phyloP scores from a whole-genome alignment of 2,797 vertebrate genomes.

The Echeneis naucrates region DNA sequence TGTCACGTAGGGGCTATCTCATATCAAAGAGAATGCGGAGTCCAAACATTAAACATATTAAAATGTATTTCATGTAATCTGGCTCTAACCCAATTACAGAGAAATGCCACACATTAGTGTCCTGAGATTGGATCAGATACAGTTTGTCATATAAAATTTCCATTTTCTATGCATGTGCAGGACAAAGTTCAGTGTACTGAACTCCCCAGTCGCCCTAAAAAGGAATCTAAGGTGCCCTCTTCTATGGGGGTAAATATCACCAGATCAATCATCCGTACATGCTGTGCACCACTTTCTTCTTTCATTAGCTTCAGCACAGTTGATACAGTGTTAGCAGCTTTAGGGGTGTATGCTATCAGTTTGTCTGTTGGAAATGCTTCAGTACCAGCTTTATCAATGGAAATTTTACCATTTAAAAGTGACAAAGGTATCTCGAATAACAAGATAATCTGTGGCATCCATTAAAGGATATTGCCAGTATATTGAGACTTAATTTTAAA shows the following conservation, averaged over 20 bases:
- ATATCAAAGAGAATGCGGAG: too few species aligned
- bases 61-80: too few species aligned
- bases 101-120: too few species aligned
- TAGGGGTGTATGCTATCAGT: background rate
- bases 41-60: too few species aligned
- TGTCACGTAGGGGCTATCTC: too few species aligned
- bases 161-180: slow-evolving; percentile 13
- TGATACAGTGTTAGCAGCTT: background rate
- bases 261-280: slow-evolving; percentile 14
- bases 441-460: background rate
- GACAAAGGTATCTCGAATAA: background rate
- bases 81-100: too few species aligned
- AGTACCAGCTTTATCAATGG: background rate
- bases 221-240: slow-evolving; percentile 9
- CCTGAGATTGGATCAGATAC: too few species aligned
- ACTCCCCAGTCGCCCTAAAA: background rate
- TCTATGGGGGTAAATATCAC: slow-evolving; percentile 33
- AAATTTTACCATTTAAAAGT: background rate
- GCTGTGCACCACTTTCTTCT: slow-evolving; percentile 4
- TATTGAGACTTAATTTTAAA: background rate
- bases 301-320: background rate
- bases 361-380: background rate
- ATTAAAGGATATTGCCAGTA: background rate
- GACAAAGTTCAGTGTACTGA: slow-evolving; percentile 30
- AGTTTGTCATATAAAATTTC: too few species aligned